Base-by-base conservation (phyloP, 1,140 invertebrate genomes). In the Lordiphosa stackelbergi region DNA sequence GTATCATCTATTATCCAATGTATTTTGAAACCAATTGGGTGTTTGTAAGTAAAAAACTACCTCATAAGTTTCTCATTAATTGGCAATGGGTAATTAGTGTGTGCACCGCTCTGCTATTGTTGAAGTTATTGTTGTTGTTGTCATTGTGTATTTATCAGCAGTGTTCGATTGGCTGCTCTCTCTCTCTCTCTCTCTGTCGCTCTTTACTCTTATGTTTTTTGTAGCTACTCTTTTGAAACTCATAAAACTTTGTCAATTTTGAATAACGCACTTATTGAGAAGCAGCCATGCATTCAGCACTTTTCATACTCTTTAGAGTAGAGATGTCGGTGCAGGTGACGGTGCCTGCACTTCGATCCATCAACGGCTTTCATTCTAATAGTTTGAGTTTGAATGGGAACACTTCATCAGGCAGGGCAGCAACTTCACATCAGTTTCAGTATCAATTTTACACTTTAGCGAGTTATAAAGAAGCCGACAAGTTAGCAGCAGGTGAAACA, bases 11-110 rank as follows among this genome's bases (percentile, higher is more conserved):
- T 24, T 4, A 1, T 24, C 22, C 22, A 61, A 86, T 86, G 85
- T 86, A 57, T 63, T 86, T 75, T 51, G 45, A 79, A 41, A 86
- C 85, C 34, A 86, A 85, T 45, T 86, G 85, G 85, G 66, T 83
- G 58, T 86, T 86, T 83, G 85, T 86, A 81, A 86, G 85, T 86
- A 64, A 34, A 36, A 51, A 47, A 31, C 28, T 16, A 37, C 12
- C 7, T 35, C 42, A 24, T 35, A 46, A 34, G 31, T 55, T 42
- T 48, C 43, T 52, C 38, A 34, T 66, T 66, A 61, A 55, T 70
- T 69, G 66, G 10, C 38, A 47, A 66, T 51, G 19, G 22, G 36
- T 51, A 40, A 51, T 28, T 40, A 28, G 35, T 8, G 11, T 46
- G 19, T 31, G 42, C 19, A 41, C 9, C 9, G 13, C 9, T 41